Evolutionary conservation across 2,888 invertebrate species (phyloP), one percentile per base, ranked within the genome.

Genomic region (Spialia ferax): DNA sequence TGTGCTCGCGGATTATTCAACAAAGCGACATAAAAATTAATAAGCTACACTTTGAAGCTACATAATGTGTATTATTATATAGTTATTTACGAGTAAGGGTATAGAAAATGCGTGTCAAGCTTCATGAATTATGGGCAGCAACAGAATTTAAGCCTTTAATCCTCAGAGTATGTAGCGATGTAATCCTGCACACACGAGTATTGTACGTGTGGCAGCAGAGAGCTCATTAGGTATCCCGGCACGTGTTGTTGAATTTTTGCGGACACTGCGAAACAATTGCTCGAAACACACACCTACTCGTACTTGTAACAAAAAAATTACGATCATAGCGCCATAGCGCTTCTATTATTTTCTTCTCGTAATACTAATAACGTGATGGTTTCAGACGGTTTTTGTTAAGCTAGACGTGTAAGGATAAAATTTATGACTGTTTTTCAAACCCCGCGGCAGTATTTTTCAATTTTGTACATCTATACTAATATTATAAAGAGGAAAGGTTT

Each of bases 171-270:
- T 29, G 23, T 60, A 45, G 60, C 45, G 29, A 48, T 60, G 26
- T 54, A 63, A 54, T 63, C 42, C 54, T 26, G 11, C 13, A 13
- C 42, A 18, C 55, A 38, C 29, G 29, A 29, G 4, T 29, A n/a
- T n/a, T n/a, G n/a, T n/a, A 54, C 63, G 63, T 63, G 59, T 18
- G 54, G 26, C 29, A 42, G 29, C 63, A 29, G 55, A 63, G 42
- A 55, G 63, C 45, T 63, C 63, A 63, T 63, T 63, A 63, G 29
- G 63, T 55, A 29, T 20, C 32, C 13, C 54, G 23, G 55, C 29
- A 55, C 55, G 55, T 45, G 45, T n/a, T 42, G 35, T 20, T 20
- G 18, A 45, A 29, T 42, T 55, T 55, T 63, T 50, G 61, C 50
- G 61, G 32, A 32, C 20, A 22, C 18, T 29, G 55, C 20, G 38